Base-by-base conservation (phyloP, 2,888 invertebrate genomes). In the Drosophila subquinaria region DNA sequence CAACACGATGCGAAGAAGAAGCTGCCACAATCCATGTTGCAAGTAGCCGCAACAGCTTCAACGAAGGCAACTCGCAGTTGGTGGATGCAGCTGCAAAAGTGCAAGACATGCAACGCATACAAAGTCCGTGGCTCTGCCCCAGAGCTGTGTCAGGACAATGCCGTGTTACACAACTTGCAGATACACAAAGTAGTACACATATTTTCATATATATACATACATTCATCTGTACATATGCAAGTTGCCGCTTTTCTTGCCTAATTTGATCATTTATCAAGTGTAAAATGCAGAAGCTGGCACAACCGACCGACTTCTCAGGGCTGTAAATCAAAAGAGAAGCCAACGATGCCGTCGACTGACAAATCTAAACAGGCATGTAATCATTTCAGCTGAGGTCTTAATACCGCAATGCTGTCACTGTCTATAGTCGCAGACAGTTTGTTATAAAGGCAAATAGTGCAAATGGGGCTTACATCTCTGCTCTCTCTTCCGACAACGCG, bases 211-310 rank as follows among this genome's bases (percentile, higher is more conserved):
- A 61, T 11, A 47, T 38, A 36, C 5, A 36, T 36, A 36, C 13
- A 36, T 4, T 5, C 5, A 36, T 33, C 33, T 36, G 13, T 61
- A 48, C 56, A 73, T 69, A 73, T 76, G 76, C 76, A 64, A 73
- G 83, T 76, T 73, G 70, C 45, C 67, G 76, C 80, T 69, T 79
- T 70, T 64, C 71, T 60, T 73, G 81, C 80, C 82, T 88, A 86
- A 86, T 86, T 86, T 86, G 80, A 86, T 86, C 86, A 86, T 86
- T 86, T 88, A 86, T 86, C 86, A 86, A 86, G 84, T 88, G 86
- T 71, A 79, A 88, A 88, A 78, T 81, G 70, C 82, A 86, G 76
- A 78, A 81, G 86, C 72, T 75, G 72, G 70, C 76, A 76, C 27
- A 27, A 27, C 27, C 27, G 33, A 64, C 71, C 62, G 33, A 45